phyloP scores from a whole-genome alignment of 2,113 vertebrate genomes.

The Calidris pygmaea region DNA sequence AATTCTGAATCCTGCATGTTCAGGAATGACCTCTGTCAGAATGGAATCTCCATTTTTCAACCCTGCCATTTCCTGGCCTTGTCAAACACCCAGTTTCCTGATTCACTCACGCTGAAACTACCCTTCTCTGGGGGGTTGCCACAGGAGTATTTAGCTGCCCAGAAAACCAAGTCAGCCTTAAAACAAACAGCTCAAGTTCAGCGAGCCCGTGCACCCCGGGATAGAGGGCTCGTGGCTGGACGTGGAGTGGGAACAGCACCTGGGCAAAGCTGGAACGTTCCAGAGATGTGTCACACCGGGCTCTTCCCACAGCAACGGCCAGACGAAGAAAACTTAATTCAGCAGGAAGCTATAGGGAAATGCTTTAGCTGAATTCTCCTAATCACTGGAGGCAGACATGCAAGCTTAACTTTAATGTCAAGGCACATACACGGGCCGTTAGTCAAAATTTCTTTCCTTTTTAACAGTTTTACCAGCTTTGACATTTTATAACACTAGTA shows the following conservation, averaged over 20 bases:
- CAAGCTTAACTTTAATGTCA: constrained; percentile 16
- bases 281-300: background rate
- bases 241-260: background rate
- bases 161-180: background rate
- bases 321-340: background rate
- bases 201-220: background rate
- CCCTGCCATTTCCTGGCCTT: background rate
- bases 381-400: background rate
- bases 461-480: background rate
- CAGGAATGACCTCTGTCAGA: background rate
- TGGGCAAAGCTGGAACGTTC: constrained; percentile 10
- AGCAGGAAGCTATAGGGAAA: background rate
- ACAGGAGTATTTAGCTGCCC: background rate
- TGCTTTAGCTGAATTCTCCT: background rate
- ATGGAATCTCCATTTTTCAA: rapidly evolving
- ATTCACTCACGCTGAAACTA: background rate
- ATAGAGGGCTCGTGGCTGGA: background rate
- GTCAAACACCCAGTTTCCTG: background rate
- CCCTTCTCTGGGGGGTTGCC: background rate
- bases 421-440: background rate
- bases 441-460: background rate
- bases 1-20: background rate
- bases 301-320: background rate
- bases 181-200: background rate
- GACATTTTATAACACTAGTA: constrained; percentile 5